phyloP scores from a whole-genome alignment of 92 coral and sea anemone species.

The Parazoanthus atlanticus region DNA sequence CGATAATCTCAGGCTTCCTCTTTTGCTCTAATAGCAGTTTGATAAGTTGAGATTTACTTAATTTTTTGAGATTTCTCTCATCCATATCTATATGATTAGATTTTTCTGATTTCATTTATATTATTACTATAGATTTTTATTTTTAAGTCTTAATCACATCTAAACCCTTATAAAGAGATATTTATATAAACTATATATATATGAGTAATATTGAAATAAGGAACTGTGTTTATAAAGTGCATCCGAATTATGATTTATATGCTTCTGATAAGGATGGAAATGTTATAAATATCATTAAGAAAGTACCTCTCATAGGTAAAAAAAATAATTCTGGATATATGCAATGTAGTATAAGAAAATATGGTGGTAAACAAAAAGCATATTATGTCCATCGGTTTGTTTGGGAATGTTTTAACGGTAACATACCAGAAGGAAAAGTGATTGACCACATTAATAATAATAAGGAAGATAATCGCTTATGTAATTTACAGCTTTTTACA shows the following conservation, averaged over 20 bases:
- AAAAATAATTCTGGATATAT: not conserved
- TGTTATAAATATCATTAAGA: slow-evolving; percentile 3
- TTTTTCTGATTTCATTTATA: no score
- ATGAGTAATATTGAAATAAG: not conserved
- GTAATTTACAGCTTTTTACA: slow-evolving; percentile 34
- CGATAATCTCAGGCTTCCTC: slow-evolving; percentile 4
- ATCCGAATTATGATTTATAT: slow-evolving; percentile 45
- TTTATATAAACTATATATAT: no score
- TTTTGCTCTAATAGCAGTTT: slow-evolving; percentile 30
- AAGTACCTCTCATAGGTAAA: not conserved
- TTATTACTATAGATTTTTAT: no score
- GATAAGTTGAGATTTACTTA: not conserved
- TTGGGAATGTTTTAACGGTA: slow-evolving; percentile 52
- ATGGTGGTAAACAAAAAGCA: slow-evolving; percentile 23
- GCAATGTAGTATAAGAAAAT: not conserved
- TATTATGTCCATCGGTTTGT: slow-evolving; percentile 46
- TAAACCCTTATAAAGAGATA: no score
- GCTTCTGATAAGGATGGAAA: slow-evolving; percentile 35
- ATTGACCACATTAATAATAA: slow-evolving; percentile 53
- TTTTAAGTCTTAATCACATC: no score
- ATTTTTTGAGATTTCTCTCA: no score
- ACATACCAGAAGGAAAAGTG: slow-evolving; percentile 32
- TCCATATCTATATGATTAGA: no score
- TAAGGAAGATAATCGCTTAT: slow-evolving; percentile 2
- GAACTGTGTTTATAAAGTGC: not conserved